phyloP scores from a whole-genome alignment of 23 tunicate genomes.

The Clavelina lepadiformis region DNA sequence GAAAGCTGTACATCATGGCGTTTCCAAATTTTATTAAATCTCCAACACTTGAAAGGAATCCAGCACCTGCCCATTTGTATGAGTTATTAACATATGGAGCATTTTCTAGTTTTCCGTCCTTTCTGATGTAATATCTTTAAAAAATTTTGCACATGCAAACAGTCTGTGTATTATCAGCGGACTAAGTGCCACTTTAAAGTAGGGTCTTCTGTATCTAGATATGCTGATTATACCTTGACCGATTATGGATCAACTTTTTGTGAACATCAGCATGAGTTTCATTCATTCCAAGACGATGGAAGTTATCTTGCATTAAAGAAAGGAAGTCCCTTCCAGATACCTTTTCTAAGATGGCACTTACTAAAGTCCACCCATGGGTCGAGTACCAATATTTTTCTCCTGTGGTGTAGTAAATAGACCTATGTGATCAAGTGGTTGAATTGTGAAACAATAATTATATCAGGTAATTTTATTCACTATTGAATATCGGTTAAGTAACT shows the following conservation, averaged over 20 bases:
- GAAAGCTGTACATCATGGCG: slow-evolving; percentile 54
- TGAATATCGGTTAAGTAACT: neutral
- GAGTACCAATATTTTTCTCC: slow-evolving; percentile 31
- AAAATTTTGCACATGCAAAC: too few species aligned
- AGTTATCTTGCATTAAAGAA: slow-evolving; percentile 35
- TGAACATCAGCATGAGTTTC: slow-evolving; percentile 37
- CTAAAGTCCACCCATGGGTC: slow-evolving; percentile 54
- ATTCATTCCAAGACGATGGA: slow-evolving; percentile 27
- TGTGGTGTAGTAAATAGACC: too few species aligned
- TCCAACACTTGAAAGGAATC: slow-evolving; percentile 46
- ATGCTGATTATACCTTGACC: slow-evolving; percentile 24
- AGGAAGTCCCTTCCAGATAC: slow-evolving; percentile 45
- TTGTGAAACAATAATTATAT: neutral
- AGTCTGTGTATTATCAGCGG: too few species aligned
- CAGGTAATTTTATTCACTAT: too few species aligned
- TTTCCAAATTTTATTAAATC: slow-evolving; percentile 57
- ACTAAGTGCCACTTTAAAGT: neutral
- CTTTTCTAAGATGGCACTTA: slow-evolving; percentile 53
- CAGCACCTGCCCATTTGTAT: slow-evolving; percentile 87
- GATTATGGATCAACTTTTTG: slow-evolving; percentile 21
- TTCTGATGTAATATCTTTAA: slow-evolving; percentile 32
- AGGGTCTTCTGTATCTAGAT: neutral
- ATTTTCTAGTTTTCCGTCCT: slow-evolving; percentile 30
- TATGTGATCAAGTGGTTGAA: too few species aligned
- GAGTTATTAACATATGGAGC: slow-evolving; percentile 51